Base-by-base conservation (phyloP, 2,888 invertebrate genomes). In the Chaetogeoica ovagalla region DNA sequence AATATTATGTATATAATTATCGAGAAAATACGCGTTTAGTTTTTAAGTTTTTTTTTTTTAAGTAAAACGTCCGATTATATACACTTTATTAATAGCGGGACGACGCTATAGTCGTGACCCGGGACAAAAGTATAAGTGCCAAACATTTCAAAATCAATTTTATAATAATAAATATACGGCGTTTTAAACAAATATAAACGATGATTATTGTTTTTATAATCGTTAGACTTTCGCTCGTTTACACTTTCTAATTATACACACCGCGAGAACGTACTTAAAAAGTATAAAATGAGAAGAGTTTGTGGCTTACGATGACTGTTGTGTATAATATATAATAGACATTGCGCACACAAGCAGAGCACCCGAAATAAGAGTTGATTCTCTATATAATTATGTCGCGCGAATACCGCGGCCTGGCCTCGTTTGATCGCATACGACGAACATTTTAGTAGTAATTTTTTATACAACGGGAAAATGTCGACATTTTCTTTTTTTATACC, bases 241-340 rank as follows among this genome's bases (percentile, higher is more conserved):
- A 17, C 52, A 69, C 76, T 77, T 77, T 77, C 76, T 77, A 68
- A 76, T 76, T 66, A 68, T 68, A 59, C 57, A 6, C n/a, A n/a
- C n/a, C n/a, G 43, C 43, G 17, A 19, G 43, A n/a, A 48, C 66
- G 39, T 17, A 66, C 21, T 19, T 2, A 43, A 21, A n/a, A 72
- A 23, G 19, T 62, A 73, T 19, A 30, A 19, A 13, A 2, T 1
- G 15, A 15, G 4, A 52, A 15, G 4, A 52, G 17, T 13, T 1
- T 17, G 52, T 37, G 55, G 62, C 21, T 48, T 68, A 62, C 62
- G 72, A 59, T 13, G 2, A 30, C 30, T 30, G 30, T 4, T 30
- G 30, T 6, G 11, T 65, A 43, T 43, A 43, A 13, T 65, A 43
- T 43, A 43, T 5, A 55, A 3, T 9, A 19, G 55, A 48, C 48